Evolutionary conservation across 2,888 invertebrate species (phyloP), one percentile per base, ranked within the genome.

Genomic region (Timema cristinae): DNA sequence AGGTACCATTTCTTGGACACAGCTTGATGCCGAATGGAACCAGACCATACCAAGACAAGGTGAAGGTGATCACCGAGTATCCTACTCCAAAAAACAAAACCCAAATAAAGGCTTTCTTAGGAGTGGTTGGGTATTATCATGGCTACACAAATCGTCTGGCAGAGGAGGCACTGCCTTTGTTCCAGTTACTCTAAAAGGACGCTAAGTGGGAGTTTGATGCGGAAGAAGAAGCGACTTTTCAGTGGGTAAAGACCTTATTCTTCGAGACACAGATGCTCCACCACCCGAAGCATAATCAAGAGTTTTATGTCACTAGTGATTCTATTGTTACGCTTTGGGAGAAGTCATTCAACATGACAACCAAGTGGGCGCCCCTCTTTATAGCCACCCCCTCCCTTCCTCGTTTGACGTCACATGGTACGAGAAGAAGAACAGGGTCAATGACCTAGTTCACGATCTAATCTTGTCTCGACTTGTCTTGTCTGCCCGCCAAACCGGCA

Each of bases 1-100:
- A 56, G 13, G 49, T 69, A 11, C 48, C 15, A n/a, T 69, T 69
- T 15, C 61, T 61, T 0, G 69, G 69, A 4, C 69, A 69, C 49
- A 15, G 59, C 1, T n/a, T 69, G 47, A 66, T 59, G 48, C 10
- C 61, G 9, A 32, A 50, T 6, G 51, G 70, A 13, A 52, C 16
- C 6, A 13, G 32, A 7, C 16, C 66, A 8, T 5, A 50, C 50
- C 10, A n/a, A 50, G 52, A 51, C 7, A 70, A 69, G 32, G 13
- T 66, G 5, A n/a, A 32, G 48, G 63, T 11, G 6, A 63, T 63
- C 16, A 59, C 63, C 5, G 5, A 47, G 7, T 47, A 13, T 63
- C 47, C 32, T 9, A 15, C 4, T 5, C 32, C 47, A 2, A 32
- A 63, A n/a, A 47, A 63, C 7, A 11, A 13, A 48, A 6, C 9